Base-by-base conservation (phyloP, 1,140 invertebrate species). In the Drosophila yakuba region DNA sequence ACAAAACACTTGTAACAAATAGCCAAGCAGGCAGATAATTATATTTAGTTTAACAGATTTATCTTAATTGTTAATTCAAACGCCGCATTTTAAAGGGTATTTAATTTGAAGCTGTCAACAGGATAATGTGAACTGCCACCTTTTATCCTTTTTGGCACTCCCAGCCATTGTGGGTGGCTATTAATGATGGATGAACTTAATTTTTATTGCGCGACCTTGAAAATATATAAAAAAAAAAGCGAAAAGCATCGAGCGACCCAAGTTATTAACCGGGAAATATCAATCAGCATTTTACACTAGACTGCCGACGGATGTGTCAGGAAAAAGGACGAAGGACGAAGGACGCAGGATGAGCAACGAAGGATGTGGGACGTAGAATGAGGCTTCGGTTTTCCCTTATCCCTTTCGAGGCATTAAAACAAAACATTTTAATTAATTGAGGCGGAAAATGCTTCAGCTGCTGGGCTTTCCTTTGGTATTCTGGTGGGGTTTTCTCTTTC, bases 401-500 rank as follows among this genome's bases (percentile, higher is more conserved):
- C 36, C 48, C 10, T 32, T 17, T 25, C 56, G 39, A 50, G 32
- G 38, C 74, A 67, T 86, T 86, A 85, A 86, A 85, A 85, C 82
- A 86, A 85, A 86, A 78, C 82, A 78, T 86, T 81, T 85, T 85
- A 85, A 85, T 85, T 85, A 86, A 85, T 86, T 85, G 82, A 86
- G 74, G 74, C 82, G 78, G 58, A 85, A 85, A 81, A 85, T 78
- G 62, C 41, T 47, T 60, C 15, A 43, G 35, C 68, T 57, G 54
- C 51, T 56, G 52, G 56, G 57, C 3, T 52, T 54, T 7, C 55
- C 39, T 25, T 2, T 32, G 47, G 47, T 7, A 6, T 50, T 3
- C 14, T 28, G 25, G 3, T 32, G 14, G 14, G 25, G 12, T 36
- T 36, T 36, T 36, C 10, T 36, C 12, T 15, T 50, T 43, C n/a